A percentile compares a stretch with the other conserved stretches of the same genome.
Evolutionary conservation across 2,113 vertebrate species (phyloP).

Genomic region (Zosterops japonicus): DNA sequence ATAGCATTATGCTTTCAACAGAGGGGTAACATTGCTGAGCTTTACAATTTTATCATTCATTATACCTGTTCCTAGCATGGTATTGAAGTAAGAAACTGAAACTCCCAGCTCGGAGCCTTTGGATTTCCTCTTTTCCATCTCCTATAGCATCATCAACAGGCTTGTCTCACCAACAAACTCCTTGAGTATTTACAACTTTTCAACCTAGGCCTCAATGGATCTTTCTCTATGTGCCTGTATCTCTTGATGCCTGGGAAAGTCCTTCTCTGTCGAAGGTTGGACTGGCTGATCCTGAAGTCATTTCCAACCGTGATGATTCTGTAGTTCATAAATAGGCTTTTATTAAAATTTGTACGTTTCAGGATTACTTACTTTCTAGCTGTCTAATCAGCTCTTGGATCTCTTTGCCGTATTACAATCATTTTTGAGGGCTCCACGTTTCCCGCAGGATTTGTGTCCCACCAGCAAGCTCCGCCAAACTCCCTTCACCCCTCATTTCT

Average conservation of each 20-base stretch:
- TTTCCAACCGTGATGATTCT: neutral
- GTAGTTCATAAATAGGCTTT: neutral
- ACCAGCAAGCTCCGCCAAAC: neutral
- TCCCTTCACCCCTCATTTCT: neutral
- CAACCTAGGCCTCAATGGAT: neutral
- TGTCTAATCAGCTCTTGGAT: neutral
- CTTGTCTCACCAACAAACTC: neutral
- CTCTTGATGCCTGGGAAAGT: neutral
- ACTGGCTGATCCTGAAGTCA: rapidly evolving
- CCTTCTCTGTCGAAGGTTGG: neutral
- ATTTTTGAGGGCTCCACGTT: neutral
- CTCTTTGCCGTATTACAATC: neutral
- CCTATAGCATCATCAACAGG: neutral
- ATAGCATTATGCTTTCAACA: neutral
- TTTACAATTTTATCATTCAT: neutral
- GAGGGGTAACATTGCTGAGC: rapidly evolving
- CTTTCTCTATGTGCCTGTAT: rapidly evolving
- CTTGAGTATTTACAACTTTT: neutral
- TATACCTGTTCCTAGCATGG: neutral
- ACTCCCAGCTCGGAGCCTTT: neutral
- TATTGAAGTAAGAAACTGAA: neutral
- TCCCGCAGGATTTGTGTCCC: too few species aligned
- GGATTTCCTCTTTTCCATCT: neutral
- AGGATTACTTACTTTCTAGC: neutral
- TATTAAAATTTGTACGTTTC: neutral